Evolutionary conservation across 2,888 invertebrate genomes (phyloP).

Genomic region (Lagria hirta): DNA sequence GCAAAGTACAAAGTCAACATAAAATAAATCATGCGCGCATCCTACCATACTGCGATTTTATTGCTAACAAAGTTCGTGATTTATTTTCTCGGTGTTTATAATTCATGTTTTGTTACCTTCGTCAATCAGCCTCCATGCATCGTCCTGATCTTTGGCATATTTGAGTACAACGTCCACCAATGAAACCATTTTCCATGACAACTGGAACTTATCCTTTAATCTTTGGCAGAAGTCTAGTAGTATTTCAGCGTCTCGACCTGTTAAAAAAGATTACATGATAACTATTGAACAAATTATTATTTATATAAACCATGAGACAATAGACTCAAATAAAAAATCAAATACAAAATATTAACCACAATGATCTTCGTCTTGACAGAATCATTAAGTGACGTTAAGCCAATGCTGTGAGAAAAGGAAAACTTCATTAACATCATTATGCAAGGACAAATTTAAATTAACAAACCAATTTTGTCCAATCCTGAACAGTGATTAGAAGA

Average conservation of each 20-base stretch:
- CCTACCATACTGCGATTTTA: constrained; percentile 26
- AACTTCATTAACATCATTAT: too few species aligned
- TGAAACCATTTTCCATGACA: constrained; percentile 54
- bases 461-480: too few species aligned
- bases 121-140: constrained; percentile 54
- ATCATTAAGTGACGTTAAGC: too few species aligned
- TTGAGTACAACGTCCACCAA: constrained; percentile 56
- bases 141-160: constrained; percentile 54
- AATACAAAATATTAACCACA: too few species aligned
- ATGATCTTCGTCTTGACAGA: too few species aligned
- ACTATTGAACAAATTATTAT: neutral
- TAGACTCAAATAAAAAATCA: neutral
- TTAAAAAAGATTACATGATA: neutral
- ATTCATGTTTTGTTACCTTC: too few species aligned
- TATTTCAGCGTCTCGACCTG: constrained; percentile 51
- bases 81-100: constrained; percentile 32
- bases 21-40: constrained; percentile 43
- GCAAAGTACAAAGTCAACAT: constrained; percentile 33
- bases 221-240: constrained; percentile 54
- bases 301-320: neutral
- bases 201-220: constrained; percentile 51
- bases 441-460: too few species aligned
- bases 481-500: too few species aligned
- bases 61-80: constrained; percentile 44
- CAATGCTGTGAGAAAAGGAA: too few species aligned